A percentile compares a stretch with the other conserved stretches of the same genome.
Conservation (phyloP, 2,797 vertebrate genomes). For the Gila robusta region DNA sequence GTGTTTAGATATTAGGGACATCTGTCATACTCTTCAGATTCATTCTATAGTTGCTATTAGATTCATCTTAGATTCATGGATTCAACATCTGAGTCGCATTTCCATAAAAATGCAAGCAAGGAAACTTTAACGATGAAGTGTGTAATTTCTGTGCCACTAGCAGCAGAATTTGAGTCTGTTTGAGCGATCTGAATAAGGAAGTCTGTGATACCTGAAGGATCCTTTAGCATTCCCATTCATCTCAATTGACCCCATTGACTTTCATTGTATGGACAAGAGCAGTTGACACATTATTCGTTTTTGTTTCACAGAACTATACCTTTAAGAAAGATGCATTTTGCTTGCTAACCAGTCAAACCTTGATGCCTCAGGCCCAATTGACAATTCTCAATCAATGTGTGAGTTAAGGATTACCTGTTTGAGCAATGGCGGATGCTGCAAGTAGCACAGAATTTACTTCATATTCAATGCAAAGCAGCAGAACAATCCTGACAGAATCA, state of each 20-base stretch:
- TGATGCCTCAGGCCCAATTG: not conserved
- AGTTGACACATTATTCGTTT: not conserved
- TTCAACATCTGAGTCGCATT: constrained; percentile 15
- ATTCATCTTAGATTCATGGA: constrained; percentile 15
- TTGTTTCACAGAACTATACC: not conserved
- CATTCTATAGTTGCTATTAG: constrained; percentile 7
- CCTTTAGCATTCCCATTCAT: not conserved
- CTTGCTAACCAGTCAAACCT: not conserved
- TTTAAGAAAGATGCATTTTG: not conserved
- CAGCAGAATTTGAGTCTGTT: constrained; percentile 4
- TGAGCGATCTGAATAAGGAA: not conserved
- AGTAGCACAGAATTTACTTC: constrained; percentile 39
- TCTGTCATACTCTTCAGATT: constrained; percentile 1
- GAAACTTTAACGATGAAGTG: not conserved
- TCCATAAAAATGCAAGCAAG: constrained; percentile 8
- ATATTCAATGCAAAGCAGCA: constrained; percentile 45
- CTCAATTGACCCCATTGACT: not conserved
- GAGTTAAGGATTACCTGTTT: constrained; percentile 29
- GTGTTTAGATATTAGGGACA: constrained; percentile 12
- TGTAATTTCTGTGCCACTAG: constrained; percentile 44
- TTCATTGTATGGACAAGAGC: not conserved
- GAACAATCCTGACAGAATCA: constrained; percentile 52
- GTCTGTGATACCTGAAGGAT: not conserved
- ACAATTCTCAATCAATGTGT: not conserved
- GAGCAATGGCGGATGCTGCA: not conserved